Conservation (phyloP, 2,888 invertebrate species). For the Drosophila nr. fundita region DNA sequence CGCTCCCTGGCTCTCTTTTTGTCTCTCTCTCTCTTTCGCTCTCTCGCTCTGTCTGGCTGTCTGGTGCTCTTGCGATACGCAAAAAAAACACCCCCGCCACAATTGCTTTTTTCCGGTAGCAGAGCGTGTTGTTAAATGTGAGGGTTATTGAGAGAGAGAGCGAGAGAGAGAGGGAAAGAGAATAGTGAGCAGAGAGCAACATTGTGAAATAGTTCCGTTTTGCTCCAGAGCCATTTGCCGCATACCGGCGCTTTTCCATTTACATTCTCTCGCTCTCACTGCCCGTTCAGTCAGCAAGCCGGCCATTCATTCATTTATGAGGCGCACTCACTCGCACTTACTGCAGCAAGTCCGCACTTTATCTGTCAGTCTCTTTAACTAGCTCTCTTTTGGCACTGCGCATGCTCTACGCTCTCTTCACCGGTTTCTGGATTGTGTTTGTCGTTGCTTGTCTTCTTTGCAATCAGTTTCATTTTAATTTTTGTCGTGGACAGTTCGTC, state of each 20-base stretch:
- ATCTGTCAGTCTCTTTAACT: conserved; percentile 22
- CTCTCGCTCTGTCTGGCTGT: conserved; percentile 21
- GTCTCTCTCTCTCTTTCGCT: conserved; percentile 8
- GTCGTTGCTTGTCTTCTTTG: conserved; percentile 44
- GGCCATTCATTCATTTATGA: conserved; percentile 59
- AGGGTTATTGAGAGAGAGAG: conserved; percentile 27
- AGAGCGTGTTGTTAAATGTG: conserved; percentile 28
- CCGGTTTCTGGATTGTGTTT: conserved; percentile 60
- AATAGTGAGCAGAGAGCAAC: conserved; percentile 8
- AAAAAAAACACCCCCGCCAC: conserved; percentile 64
- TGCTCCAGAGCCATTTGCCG: conserved; percentile 42
- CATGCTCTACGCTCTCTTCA: conserved; percentile 41
- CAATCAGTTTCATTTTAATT: conserved; percentile 71
- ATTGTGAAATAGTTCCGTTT: conserved; percentile 53
- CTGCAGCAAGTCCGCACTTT: conserved; percentile 1
- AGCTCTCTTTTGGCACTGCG: conserved; percentile 30
- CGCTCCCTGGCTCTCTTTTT: conserved; percentile 39
- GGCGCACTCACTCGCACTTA: conserved; percentile 41
- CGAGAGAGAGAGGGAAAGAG: conserved; percentile 7
- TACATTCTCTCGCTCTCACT: conserved; percentile 42
- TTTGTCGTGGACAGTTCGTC: conserved; percentile 66
- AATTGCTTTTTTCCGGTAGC: conserved; percentile 57
- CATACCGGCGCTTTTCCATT: conserved; percentile 69
- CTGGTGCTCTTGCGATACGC: conserved; percentile 28
- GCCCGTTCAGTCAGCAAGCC: conserved; percentile 32